Base-by-base conservation (phyloP, 2,797 vertebrate genomes). In the Tinamus major region DNA sequence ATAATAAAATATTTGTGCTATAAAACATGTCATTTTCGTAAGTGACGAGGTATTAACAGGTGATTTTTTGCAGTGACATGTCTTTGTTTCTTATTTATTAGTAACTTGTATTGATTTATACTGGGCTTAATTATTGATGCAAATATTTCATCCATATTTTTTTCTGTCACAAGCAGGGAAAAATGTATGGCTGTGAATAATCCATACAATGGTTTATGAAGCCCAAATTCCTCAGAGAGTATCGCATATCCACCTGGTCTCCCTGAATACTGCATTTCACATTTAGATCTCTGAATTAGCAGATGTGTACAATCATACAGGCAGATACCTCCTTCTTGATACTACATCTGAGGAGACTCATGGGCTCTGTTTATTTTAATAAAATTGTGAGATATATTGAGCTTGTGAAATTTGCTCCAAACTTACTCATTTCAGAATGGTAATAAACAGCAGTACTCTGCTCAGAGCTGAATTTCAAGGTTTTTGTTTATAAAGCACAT, bases 211-310 rank as follows among this genome's bases (percentile, higher is more conserved):
- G 48, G 76, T 85, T 94, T 93, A 85, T 89, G 90, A 90, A 94
- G 55, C 31, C 75, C 46, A 74, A 31, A 85, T 76, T 89, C 90
- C 90, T 79, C 35, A 74, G 88, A 63, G 88, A 81, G 63, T 89
- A 80, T 92, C 72, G 65, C 26, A 92, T 93, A 95, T 70, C 91
- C 76, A 93, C 85, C 74, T 95, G 90, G 85, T 90, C 37, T 94
- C 90, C 69, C 59, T 9, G 19, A 90, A 86, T 80, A 72, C 88
- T 90, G 69, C 72, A 93, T 96, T 96, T 93, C 67, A 72, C 65
- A 92, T 93, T 92, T 67, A 85, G 69, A 89, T 64, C 62, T 83
- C 68, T 58, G 84, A 90, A 91, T 92, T 92, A 96, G 79, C 91
- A 95, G 87, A 95, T 89, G 69, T 64, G 48, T 93, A 87, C 46